These are phyloP conservation scores for Dallia pectoralis DNA, from an alignment of 2,797 vertebrate species.

Conservation along the genomic window DNA sequence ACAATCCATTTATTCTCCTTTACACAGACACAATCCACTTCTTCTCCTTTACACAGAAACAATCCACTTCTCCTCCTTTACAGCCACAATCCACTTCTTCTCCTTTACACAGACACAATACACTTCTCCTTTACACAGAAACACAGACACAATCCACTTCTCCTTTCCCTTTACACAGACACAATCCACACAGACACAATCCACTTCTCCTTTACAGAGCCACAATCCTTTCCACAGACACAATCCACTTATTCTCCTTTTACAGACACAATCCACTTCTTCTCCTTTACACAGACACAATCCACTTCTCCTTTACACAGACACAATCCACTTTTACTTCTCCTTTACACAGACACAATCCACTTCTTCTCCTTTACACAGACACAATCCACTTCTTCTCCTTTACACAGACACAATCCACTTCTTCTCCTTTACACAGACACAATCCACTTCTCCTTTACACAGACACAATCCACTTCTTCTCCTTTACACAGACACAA, in stretches of 20 bases:
- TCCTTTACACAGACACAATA: not conserved
- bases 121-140: not conserved
- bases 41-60: not conserved
- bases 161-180: not conserved
- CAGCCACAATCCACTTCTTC: not conserved
- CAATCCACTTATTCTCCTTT: not conserved
- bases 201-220: not conserved
- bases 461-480: not conserved
- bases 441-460: too few relatives aligned
- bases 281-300: not conserved
- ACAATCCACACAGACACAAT: too few relatives aligned
- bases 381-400: too few relatives aligned
- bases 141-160: too few relatives aligned
- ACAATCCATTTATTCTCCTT: not conserved
- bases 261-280: not conserved
- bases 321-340: too few relatives aligned
- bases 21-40: not conserved
- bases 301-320: not conserved
- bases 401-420: not conserved
- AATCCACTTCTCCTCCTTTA: not conserved
- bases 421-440: not conserved
- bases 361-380: not conserved
- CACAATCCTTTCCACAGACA: not conserved
- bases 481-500: not conserved
- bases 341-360: not conserved